phyloP scores from a whole-genome alignment of 2,113 vertebrate species.

The Oceanodroma tethys region DNA sequence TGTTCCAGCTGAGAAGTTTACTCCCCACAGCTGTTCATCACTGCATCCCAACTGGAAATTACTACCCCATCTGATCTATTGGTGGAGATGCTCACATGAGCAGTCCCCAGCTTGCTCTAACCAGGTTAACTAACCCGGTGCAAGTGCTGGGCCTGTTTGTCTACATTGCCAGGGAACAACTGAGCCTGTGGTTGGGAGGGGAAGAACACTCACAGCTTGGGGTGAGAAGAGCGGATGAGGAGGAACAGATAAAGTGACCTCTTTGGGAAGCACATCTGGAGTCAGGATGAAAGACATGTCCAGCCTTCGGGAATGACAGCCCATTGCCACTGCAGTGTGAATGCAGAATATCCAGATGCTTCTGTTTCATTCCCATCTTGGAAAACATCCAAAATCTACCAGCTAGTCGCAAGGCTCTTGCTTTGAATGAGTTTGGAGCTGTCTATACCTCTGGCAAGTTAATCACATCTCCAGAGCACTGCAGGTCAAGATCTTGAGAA shows the following conservation, averaged over 20 bases:
- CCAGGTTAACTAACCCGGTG: background rate
- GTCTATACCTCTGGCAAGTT: background rate
- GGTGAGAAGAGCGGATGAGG: background rate
- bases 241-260: background rate
- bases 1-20: background rate
- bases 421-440: background rate
- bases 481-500: background rate
- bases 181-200: background rate
- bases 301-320: background rate
- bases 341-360: background rate
- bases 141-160: background rate
- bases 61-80: background rate
- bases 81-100: background rate
- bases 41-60: background rate
- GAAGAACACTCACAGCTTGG: accelerated
- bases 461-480: background rate
- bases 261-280: background rate
- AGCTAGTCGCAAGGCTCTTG: background rate
- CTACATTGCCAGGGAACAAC: background rate
- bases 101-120: background rate
- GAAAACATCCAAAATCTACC: background rate
- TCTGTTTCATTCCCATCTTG: background rate
- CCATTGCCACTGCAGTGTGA: background rate
- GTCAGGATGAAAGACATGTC: background rate
- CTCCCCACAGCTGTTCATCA: background rate